Evolutionary conservation across 2,888 invertebrate species (phyloP), one percentile per base, ranked within the genome.

Genomic region (Diaperis boleti): DNA sequence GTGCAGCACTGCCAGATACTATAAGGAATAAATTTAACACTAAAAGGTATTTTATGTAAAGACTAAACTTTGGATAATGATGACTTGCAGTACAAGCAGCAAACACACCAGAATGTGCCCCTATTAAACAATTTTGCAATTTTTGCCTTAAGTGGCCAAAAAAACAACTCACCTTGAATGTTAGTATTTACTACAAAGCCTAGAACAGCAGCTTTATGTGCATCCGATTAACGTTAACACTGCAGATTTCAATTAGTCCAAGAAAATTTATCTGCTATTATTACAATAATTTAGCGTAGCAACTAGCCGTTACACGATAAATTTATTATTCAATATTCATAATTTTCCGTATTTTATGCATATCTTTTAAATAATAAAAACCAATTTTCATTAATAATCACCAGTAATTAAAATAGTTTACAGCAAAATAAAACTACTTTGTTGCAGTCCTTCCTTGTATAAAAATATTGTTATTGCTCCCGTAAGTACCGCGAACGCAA

Each of bases 271-370:
- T 49, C 20, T 37, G 17, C 35, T 37, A 35, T 31, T 47, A 47
- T 29, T 33, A 17, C 41, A 17, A 31, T 33, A 52, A 52, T 35
- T 35, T 14, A 39, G 39, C 22, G 18, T 39, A 49, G 15, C 52
- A 26, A 39, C 26, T 52, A 18, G 22, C 22, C 37, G 20, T 52
- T 52, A 52, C 14, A 33, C 26, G 7, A 52, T 37, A 14, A 52
- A 39, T 52, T 52, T 52, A 52, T 52, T 37, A 52, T 52, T 47
- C 29, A 47, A 47, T 47, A 47, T 47, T 37, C 35, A 52, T 52
- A 52, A 52, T 37, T 52, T 37, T 18, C 37, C 52, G 6, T 20
- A 37, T 37, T 52, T 52, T 37, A 52, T 52, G 52, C 52, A 52
- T 22, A 39, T 20, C 35, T 37, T 52, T 20, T 13, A 10, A 52